Percentiles rank a stretch among this genome's conserved stretches.
phyloP scores from a whole-genome alignment of 53 echinoderm and acorn worm genomes.

The Actinopyga echinites region DNA sequence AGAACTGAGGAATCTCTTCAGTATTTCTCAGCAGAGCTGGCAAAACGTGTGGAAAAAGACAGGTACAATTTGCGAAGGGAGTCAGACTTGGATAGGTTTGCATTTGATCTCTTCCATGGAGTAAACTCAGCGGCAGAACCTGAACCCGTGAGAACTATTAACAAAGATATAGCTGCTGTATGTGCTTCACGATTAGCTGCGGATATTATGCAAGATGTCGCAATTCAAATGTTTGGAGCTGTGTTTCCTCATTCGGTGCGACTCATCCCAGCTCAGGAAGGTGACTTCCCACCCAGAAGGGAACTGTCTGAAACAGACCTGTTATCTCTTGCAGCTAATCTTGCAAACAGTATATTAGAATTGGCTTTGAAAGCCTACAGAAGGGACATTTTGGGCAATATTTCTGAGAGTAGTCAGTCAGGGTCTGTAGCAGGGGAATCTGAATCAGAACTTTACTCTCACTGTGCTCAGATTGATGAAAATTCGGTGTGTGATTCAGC shows the following conservation, averaged over 20 bases:
- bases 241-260: slow-evolving; percentile 49
- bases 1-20: slow-evolving; percentile 88
- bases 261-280: slow-evolving; percentile 43
- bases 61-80: slow-evolving; percentile 67
- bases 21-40: slow-evolving; percentile 83
- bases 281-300: slow-evolving; percentile 32
- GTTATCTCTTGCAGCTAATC: slow-evolving; percentile 87
- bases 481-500: slow-evolving; percentile 29
- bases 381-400: slow-evolving; percentile 63
- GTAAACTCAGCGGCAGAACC: slow-evolving; percentile 14
- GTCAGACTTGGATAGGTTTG: slow-evolving; percentile 86
- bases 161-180: slow-evolving; percentile 13
- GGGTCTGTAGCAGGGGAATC: not conserved
- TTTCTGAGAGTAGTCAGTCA: not conserved
- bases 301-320: slow-evolving; percentile 81
- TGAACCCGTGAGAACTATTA: not conserved
- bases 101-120: slow-evolving; percentile 74
- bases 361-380: slow-evolving; percentile 76
- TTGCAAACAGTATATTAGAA: slow-evolving; percentile 88
- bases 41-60: slow-evolving; percentile 74
- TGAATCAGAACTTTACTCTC: slow-evolving; percentile 14
- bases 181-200: slow-evolving; percentile 68
- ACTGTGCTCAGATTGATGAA: slow-evolving; percentile 25
- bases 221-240: slow-evolving; percentile 75
- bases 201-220: slow-evolving; percentile 80